phyloP scores from a whole-genome alignment of 2,113 vertebrate species.

The Dipodomys merriami region DNA sequence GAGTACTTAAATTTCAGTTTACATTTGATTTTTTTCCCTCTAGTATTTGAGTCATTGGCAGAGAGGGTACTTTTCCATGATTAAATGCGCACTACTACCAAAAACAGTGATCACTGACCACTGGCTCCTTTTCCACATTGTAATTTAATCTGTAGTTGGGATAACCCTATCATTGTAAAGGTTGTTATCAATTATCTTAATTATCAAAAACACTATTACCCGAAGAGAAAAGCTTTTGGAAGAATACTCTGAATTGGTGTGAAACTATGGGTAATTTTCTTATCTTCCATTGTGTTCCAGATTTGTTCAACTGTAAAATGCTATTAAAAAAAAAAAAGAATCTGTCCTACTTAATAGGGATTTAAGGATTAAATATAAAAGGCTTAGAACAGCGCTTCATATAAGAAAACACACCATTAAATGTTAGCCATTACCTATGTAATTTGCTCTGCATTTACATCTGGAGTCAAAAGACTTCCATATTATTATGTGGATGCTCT shows the following conservation, averaged over 20 bases:
- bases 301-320: constrained; percentile 8
- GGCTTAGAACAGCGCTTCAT: neutral
- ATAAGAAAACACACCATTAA: neutral
- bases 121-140: neutral
- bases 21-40: constrained; percentile 18
- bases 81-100: constrained; percentile 40
- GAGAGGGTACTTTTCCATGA: constrained; percentile 36
- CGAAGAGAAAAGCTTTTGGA: constrained; percentile 24
- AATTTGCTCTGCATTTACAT: neutral
- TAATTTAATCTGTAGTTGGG: constrained; percentile 44
- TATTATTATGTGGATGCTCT: neutral
- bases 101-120: constrained; percentile 21
- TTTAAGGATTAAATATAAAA: constrained; percentile 35
- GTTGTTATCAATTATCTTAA: constrained; percentile 45
- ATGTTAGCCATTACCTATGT: neutral
- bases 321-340: neutral
- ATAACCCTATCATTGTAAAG: constrained; percentile 6
- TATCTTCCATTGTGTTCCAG: neutral
- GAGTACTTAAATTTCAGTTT: constrained; percentile 29
- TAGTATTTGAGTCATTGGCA: constrained; percentile 29
- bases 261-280: constrained; percentile 9
- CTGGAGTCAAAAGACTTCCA: neutral
- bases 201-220: constrained; percentile 55
- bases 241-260: constrained; percentile 30
- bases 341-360: neutral